A percentile compares a stretch with the other conserved stretches of the same genome.
Conservation (phyloP, 2,888 invertebrate species). For the Gymnosoma rotundatum region DNA sequence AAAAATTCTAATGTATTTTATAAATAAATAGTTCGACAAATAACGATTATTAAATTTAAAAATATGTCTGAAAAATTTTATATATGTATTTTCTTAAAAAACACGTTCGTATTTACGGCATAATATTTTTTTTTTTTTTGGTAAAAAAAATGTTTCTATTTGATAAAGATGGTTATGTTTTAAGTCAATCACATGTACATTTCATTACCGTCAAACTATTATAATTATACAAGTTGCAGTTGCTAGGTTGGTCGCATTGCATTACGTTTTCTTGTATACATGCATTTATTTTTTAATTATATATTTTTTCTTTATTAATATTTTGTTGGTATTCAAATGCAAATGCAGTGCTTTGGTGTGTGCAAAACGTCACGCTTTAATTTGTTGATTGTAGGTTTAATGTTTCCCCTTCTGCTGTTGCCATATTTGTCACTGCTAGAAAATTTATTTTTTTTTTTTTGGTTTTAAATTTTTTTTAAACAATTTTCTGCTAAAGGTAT, state of each 20-base stretch:
- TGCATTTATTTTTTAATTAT: conserved; percentile 9
- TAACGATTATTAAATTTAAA: too few relatives aligned
- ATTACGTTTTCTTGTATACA: conserved; percentile 5
- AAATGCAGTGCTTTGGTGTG: conserved; percentile 40
- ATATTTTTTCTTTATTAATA: conserved; percentile 3
- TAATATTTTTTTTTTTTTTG: not conserved
- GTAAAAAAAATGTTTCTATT: not conserved
- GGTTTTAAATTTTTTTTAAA: conserved; percentile 14
- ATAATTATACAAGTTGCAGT: conserved; percentile 46
- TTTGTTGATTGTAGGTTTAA: conserved; percentile 39
- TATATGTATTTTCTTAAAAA: too few relatives aligned
- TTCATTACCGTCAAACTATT: conserved; percentile 26
- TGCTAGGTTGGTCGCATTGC: conserved; percentile 49
- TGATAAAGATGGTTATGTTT: not conserved
- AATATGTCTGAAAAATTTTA: too few relatives aligned
- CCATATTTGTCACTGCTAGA: not conserved
- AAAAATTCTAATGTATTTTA: too few relatives aligned
- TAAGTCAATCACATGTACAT: conserved; percentile 14
- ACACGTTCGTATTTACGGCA: too few relatives aligned
- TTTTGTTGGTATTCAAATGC: conserved; percentile 10
- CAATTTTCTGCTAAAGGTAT: conserved; percentile 21
- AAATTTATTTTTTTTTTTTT: too few relatives aligned
- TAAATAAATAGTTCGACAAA: too few relatives aligned
- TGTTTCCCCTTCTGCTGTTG: not conserved
- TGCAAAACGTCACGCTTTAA: conserved; percentile 64